Conservation (phyloP, 2,113 vertebrate genomes). For the Nipponia nippon region DNA sequence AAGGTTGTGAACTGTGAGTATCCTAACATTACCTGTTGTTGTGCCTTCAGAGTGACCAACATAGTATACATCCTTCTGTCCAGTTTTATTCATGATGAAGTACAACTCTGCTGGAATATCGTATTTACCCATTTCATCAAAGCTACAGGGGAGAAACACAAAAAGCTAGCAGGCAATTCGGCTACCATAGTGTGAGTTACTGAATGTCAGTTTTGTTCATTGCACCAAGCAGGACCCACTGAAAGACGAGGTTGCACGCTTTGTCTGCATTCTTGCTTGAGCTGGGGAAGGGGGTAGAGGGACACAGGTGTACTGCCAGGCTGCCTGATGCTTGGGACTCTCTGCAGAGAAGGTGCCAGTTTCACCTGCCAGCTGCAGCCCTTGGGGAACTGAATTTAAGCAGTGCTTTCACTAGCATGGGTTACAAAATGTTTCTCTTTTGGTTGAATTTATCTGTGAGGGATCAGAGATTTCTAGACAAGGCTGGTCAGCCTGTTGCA, state of each 20-base stretch:
- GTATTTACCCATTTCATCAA: conserved; percentile 88
- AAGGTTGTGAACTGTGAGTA: background rate
- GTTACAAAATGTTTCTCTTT: background rate
- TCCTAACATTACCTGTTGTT: conserved; percentile 75
- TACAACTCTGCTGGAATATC: conserved; percentile 88
- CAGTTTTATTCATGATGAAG: conserved; percentile 83
- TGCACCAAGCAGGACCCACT: background rate
- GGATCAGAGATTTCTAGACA: background rate
- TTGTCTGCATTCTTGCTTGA: background rate
- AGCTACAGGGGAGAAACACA: conserved; percentile 70
- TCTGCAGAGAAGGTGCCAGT: background rate
- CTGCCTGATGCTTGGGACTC: background rate
- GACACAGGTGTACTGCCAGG: background rate
- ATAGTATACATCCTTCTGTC: conserved; percentile 83
- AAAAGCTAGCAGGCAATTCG: background rate
- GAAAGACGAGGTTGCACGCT: background rate
- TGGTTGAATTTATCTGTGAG: background rate
- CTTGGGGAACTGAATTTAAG: background rate
- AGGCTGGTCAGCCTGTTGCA: background rate
- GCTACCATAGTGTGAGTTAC: background rate
- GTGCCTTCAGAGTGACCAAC: conserved; percentile 91
- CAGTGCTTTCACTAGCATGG: background rate
- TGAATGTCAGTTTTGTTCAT: background rate
- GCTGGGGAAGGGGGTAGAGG: background rate
- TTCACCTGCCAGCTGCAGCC: background rate